Percentiles rank a stretch among this genome's conserved stretches.
phyloP scores from a whole-genome alignment of 2,888 invertebrate genomes.

The Leptothorax acervorum region DNA sequence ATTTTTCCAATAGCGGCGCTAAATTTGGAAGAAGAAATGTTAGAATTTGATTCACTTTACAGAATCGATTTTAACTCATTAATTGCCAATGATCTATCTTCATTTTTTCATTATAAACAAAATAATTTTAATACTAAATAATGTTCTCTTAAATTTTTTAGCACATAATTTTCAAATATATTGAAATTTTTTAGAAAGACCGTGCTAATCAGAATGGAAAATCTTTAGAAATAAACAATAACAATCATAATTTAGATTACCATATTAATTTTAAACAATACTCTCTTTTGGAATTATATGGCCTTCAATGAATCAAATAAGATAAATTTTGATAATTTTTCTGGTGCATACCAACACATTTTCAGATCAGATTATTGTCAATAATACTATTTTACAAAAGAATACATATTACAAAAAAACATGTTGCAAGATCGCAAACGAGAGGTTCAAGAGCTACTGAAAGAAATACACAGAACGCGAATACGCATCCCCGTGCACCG shows the following conservation, averaged over 20 bases:
- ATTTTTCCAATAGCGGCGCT: slow-evolving; percentile 26
- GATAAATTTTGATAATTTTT: background rate
- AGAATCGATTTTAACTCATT: background rate
- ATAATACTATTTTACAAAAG: slow-evolving; percentile 55
- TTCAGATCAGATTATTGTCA: background rate
- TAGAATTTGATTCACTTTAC: slow-evolving; percentile 6
- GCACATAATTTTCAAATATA: background rate
- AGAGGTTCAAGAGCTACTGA: slow-evolving; percentile 53
- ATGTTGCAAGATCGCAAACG: slow-evolving; percentile 9
- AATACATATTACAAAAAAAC: slow-evolving; percentile 46
- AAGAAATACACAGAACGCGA: slow-evolving; percentile 77
- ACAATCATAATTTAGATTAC: background rate
- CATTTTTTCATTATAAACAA: slow-evolving; percentile 17
- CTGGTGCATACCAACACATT: background rate
- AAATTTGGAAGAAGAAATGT: slow-evolving; percentile 4
- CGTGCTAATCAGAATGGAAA: background rate
- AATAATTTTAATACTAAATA: background rate
- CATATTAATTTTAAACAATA: slow-evolving; percentile 7
- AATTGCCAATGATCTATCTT: background rate
- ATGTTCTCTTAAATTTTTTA: background rate
- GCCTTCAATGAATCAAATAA: slow-evolving; percentile 1
- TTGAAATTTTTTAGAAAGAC: background rate
- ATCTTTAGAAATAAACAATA: background rate
- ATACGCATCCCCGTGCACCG: slow-evolving; percentile 78
- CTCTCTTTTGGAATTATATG: background rate